A percentile compares a stretch with the other conserved stretches of the same genome.
Evolutionary conservation across 2,888 invertebrate species (phyloP).

Genomic region (Melinaea marsaeus): DNA sequence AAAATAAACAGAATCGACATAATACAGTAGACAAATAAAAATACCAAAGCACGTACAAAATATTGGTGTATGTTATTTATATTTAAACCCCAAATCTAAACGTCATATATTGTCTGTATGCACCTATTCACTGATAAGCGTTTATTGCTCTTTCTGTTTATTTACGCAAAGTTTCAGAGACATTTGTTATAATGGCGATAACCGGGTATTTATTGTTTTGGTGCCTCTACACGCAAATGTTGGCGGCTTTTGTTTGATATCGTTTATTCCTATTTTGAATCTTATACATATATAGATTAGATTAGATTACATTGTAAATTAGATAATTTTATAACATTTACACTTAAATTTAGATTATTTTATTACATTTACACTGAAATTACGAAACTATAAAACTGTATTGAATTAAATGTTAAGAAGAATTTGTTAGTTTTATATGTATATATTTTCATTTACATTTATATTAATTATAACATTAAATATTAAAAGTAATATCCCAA

Average conservation of each 20-base stretch:
- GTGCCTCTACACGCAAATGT: constrained; percentile 58
- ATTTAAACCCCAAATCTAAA: constrained; percentile 15
- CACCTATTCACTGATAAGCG: constrained; percentile 33
- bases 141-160: constrained; percentile 59
- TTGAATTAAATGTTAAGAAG: neutral
- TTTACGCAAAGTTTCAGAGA: constrained; percentile 65
- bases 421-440: neutral
- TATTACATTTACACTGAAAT: no score
- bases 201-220: constrained; percentile 71
- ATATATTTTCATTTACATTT: neutral
- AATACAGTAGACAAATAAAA: no score
- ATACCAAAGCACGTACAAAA: no score
- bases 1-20: no score
- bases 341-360: no score
- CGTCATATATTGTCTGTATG: constrained; percentile 26
- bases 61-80: neutral
- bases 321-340: no score
- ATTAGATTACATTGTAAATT: neutral
- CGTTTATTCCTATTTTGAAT: neutral
- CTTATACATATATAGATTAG: neutral
- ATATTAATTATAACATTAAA: neutral
- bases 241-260: constrained; percentile 29
- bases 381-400: no score
- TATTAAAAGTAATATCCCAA: constrained; percentile 46
- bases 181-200: constrained; percentile 76